These are phyloP conservation scores for Drosophila pegasa DNA, from an alignment of 2,888 invertebrate genomes.

Conservation along the genomic window DNA sequence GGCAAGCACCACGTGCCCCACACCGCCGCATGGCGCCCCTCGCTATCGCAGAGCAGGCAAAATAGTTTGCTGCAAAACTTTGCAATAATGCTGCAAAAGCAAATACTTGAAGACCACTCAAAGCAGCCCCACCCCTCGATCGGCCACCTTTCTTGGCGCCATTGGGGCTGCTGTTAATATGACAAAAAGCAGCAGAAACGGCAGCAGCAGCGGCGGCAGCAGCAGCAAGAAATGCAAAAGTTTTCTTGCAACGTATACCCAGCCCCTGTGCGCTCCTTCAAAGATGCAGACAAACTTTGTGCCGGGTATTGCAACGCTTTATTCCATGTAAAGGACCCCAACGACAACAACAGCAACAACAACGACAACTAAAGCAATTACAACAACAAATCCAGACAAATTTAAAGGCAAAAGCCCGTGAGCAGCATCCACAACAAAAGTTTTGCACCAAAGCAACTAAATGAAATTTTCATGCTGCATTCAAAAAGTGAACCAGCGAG, in stretches of 20 bases:
- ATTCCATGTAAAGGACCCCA: conserved; percentile 53
- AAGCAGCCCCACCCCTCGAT: conserved; percentile 4
- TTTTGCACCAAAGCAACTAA: conserved; percentile 69
- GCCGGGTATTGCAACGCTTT: conserved; percentile 71
- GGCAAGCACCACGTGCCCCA: conserved; percentile 30
- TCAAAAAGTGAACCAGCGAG: conserved; percentile 12
- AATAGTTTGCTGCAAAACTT: conserved; percentile 47
- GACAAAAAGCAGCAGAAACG: conserved; percentile 67
- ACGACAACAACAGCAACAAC: conserved; percentile 36
- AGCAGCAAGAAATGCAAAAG: conserved; percentile 57
- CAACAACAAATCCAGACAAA: conserved; percentile 71
- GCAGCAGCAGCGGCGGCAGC: not conserved
- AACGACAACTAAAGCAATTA: conserved; percentile 30
- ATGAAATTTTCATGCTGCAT: conserved; percentile 76
- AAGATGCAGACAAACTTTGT: conserved; percentile 77
- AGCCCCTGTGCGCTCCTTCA: conserved; percentile 3
- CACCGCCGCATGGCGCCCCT: not conserved
- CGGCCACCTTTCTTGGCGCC: conserved; percentile 27
- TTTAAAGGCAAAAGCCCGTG: conserved; percentile 63
- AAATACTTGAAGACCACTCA: conserved; percentile 56
- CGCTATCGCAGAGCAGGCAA: conserved; percentile 16
- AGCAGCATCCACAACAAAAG: conserved; percentile 57
- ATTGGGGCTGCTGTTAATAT: conserved; percentile 72
- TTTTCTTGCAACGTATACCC: conserved; percentile 48
- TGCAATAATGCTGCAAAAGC: conserved; percentile 46